Evolutionary conservation across 2,888 invertebrate species (phyloP).

Genomic region (Osmoderma eremita): DNA sequence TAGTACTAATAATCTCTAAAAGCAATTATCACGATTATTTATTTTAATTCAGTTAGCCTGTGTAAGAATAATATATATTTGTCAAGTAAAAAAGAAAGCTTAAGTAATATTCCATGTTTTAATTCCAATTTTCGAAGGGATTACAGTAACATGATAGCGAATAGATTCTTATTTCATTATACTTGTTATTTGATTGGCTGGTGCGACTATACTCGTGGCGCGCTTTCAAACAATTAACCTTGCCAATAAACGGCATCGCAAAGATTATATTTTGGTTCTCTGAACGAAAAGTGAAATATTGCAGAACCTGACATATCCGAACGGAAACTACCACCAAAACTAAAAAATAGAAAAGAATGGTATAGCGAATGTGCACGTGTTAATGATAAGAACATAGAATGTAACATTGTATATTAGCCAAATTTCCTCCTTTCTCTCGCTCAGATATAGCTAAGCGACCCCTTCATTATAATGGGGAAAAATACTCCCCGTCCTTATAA

Average conservation of each 20-base stretch:
- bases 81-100: too few relatives aligned
- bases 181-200: slow-evolving; percentile 58
- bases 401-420: slow-evolving; percentile 49
- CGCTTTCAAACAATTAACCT: slow-evolving; percentile 64
- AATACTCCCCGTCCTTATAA: too few relatives aligned
- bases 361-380: slow-evolving; percentile 7
- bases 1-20: too few relatives aligned
- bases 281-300: slow-evolving; percentile 48
- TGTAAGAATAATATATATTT: too few relatives aligned
- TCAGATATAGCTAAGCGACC: slow-evolving; percentile 38
- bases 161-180: slow-evolving; percentile 59
- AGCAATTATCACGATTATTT: too few relatives aligned
- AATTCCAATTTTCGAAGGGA: too few relatives aligned
- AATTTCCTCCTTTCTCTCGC: slow-evolving; percentile 53
- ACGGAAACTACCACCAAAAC: slow-evolving; percentile 16
- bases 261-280: slow-evolving; percentile 57
- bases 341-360: slow-evolving; percentile 25
- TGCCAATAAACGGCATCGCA: slow-evolving; percentile 58
- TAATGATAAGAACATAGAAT: slow-evolving; percentile 34
- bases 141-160: slow-evolving; percentile 54
- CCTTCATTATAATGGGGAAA: slow-evolving; percentile 43
- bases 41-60: too few relatives aligned
- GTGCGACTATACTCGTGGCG: slow-evolving; percentile 58
- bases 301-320: neutral
- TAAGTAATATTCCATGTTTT: too few relatives aligned